Percentiles rank a stretch among this genome's conserved stretches.
Conservation (phyloP, 2,797 vertebrate species). For the Malacoctenus gilli region DNA sequence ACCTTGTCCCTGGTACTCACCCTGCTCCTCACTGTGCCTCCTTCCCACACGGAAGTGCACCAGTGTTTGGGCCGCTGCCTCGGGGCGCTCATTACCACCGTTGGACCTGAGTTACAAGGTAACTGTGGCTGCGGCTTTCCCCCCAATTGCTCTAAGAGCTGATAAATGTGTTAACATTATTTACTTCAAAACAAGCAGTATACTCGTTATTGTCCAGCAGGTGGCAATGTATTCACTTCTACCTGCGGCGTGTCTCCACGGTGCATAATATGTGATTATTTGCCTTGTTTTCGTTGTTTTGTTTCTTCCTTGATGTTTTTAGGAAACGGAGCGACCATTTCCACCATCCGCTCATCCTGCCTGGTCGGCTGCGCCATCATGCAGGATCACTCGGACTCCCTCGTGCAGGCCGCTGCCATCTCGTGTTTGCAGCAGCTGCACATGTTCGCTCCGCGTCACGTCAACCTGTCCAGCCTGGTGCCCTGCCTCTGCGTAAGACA, state of each 20-base stretch:
- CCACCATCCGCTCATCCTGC: conserved; percentile 97
- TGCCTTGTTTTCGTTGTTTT: conserved; percentile 8
- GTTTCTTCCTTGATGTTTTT: conserved; percentile 24
- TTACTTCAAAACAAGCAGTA: too few species aligned
- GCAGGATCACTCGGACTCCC: conserved; percentile 97
- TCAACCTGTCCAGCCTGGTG: conserved; percentile 97
- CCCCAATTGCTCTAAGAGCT: too few species aligned
- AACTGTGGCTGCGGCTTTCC: conserved; percentile 39
- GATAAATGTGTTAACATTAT: too few species aligned
- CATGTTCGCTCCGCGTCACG: conserved; percentile 98
- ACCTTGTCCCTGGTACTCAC: conserved; percentile 96
- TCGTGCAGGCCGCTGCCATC: conserved; percentile 97
- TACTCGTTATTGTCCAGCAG: conserved; percentile 35
- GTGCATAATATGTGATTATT: neutral
- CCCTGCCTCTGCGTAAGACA: conserved; percentile 95
- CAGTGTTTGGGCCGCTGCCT: conserved; percentile 97
- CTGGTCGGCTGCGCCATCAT: conserved; percentile 98
- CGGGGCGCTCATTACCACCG: conserved; percentile 97
- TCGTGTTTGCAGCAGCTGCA: conserved; percentile 98
- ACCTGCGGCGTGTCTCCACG: neutral
- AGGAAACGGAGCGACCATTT: conserved; percentile 95
- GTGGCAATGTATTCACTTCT: conserved; percentile 39
- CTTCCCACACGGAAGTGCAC: conserved; percentile 97
- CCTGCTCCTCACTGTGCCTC: conserved; percentile 93
- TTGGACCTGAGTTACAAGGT: conserved; percentile 98